Evolutionary conservation across 2,113 vertebrate genomes (phyloP).

Genomic region (human): GRCh38 chr7:32336501-32337000

Average conservation of each 20-base stretch:
- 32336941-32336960: neutral
- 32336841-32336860: neutral
- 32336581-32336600: neutral
- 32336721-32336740: neutral
- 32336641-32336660: neutral
- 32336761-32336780: neutral
- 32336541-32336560: neutral
- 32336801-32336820: neutral
- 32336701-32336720: neutral
- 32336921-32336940: neutral
- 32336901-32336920: neutral
- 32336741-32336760: neutral
- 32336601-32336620: neutral
- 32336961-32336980: neutral
- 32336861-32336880: neutral
- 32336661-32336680: neutral
- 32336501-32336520: neutral
- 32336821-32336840: neutral
- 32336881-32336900: neutral
- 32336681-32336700: neutral
- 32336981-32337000: neutral
- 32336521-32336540: neutral
- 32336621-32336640: neutral
- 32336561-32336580: neutral
- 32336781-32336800: neutral